Percentiles rank a stretch among this genome's conserved stretches.
Evolutionary conservation across 2,113 vertebrate genomes (phyloP).

Genomic region (Chamaetylas fuelleborni): DNA sequence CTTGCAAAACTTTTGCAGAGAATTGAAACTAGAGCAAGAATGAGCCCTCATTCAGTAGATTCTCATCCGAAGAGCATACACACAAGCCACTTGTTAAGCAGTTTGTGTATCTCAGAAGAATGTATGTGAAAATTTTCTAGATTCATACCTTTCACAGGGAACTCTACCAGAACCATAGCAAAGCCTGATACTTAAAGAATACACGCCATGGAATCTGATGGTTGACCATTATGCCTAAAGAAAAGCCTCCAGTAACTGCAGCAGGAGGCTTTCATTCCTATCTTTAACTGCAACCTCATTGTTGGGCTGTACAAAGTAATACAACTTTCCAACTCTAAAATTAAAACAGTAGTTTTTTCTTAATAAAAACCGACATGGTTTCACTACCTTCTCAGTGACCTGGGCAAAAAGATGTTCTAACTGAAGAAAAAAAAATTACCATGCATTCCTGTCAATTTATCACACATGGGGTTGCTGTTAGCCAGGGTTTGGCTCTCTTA

Average conservation of each 20-base stretch:
- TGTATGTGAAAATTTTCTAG: neutral
- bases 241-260: neutral
- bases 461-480: neutral
- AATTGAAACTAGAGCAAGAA: neutral
- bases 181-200: neutral
- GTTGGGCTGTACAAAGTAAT: neutral
- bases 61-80: neutral
- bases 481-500: neutral
- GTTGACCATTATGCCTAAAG: neutral
- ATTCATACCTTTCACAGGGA: neutral
- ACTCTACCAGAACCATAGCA: neutral
- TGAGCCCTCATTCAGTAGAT: neutral
- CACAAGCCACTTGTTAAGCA: neutral
- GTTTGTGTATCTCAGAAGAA: neutral
- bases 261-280: neutral
- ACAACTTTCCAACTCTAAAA: neutral
- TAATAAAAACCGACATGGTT: neutral
- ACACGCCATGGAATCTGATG: neutral
- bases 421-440: conserved; percentile 1
- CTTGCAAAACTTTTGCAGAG: neutral
- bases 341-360: neutral
- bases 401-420: neutral
- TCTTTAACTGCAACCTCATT: neutral
- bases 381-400: neutral
- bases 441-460: neutral